A percentile compares a stretch with the other conserved stretches of the same genome.
phyloP scores from a whole-genome alignment of 2,113 vertebrate species.

The Lepisosteus osseus region DNA sequence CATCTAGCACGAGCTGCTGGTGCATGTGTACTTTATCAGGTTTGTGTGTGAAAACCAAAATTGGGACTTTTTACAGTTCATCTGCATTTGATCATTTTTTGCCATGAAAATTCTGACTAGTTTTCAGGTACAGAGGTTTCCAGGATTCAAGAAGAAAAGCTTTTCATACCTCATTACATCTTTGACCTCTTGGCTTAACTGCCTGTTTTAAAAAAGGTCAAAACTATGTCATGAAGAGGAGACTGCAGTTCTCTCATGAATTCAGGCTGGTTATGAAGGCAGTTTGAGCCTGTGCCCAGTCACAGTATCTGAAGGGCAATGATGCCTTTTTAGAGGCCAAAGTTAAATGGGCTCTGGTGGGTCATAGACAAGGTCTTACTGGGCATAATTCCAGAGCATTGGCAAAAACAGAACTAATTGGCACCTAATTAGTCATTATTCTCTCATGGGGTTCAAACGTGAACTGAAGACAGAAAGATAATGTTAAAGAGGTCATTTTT shows the following conservation, averaged over 20 bases:
- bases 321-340: neutral
- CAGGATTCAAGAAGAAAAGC: too few relatives aligned
- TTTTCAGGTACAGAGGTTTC: too few relatives aligned
- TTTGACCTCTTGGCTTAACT: too few relatives aligned
- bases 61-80: too few relatives aligned
- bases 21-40: too few relatives aligned
- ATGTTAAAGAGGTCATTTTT: constrained; percentile 21
- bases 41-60: too few relatives aligned
- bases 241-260: neutral
- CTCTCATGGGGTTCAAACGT: constrained; percentile 2
- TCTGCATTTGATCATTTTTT: too few relatives aligned
- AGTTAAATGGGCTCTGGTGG: constrained; percentile 11
- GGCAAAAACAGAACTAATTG: constrained; percentile 12
- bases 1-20: too few relatives aligned
- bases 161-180: too few relatives aligned
- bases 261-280: neutral
- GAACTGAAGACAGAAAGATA: constrained; percentile 9
- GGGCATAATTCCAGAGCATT: constrained; percentile 11
- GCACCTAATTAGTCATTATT: constrained; percentile 19
- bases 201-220: neutral
- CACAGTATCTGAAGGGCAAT: constrained; percentile 1
- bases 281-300: neutral
- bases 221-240: neutral
- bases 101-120: too few relatives aligned
- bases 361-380: constrained; percentile 12